A percentile compares a stretch with the other conserved stretches of the same genome.
Conservation (phyloP, 2,888 invertebrate species). For the Netelia fuscicornis region DNA sequence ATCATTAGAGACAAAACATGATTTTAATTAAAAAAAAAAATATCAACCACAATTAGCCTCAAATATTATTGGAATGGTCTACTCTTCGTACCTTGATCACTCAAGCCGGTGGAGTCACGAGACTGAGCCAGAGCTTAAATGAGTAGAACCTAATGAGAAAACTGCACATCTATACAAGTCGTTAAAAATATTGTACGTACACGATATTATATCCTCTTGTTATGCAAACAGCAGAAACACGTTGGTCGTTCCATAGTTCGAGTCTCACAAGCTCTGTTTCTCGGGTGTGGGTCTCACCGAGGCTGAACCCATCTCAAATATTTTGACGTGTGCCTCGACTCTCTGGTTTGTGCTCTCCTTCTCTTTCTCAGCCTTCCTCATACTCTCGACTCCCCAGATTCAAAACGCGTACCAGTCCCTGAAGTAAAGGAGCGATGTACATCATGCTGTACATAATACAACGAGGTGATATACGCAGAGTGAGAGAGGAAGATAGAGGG, state of each 20-base stretch:
- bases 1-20: too few relatives aligned
- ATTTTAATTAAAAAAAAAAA: too few relatives aligned
- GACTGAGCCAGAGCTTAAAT: not conserved
- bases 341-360: conserved; percentile 43
- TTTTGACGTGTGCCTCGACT: conserved; percentile 73
- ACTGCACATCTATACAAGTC: not conserved
- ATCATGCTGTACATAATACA: not conserved
- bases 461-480: conserved; percentile 29
- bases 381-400: conserved; percentile 12
- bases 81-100: not conserved
- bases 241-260: conserved; percentile 36
- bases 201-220: not conserved
- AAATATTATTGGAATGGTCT: too few relatives aligned
- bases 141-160: not conserved
- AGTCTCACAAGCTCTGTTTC: conserved; percentile 31
- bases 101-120: not conserved
- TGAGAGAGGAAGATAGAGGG: conserved; percentile 32
- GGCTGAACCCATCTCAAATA: conserved; percentile 77
- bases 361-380: not conserved
- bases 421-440: conserved; percentile 23
- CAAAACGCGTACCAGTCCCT: conserved; percentile 4
- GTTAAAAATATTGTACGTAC: conserved; percentile 10
- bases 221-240: conserved; percentile 38
- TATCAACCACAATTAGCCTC: too few relatives aligned
- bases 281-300: conserved; percentile 39